Conservation (phyloP, 2,797 vertebrate species). For the Pseudocheirus occidentalis region DNA sequence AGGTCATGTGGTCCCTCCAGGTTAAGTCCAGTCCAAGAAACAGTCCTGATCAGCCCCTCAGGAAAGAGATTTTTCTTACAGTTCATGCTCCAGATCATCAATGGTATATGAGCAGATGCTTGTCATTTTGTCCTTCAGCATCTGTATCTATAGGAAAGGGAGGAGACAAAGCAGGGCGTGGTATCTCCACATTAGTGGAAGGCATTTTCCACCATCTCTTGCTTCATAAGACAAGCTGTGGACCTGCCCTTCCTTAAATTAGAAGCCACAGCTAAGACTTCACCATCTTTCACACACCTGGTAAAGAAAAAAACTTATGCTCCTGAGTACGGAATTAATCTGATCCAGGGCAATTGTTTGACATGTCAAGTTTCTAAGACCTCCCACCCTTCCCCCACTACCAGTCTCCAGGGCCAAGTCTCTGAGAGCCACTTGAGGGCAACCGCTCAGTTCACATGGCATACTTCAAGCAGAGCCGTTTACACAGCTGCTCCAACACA, state of each 20-base stretch:
- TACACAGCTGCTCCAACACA: constrained; percentile 13
- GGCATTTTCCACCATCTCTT: constrained; percentile 31
- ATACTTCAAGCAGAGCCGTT: background rate
- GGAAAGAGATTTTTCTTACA: background rate
- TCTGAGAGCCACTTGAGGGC: constrained; percentile 14
- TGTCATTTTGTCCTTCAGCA: constrained; percentile 56
- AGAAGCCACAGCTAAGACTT: background rate
- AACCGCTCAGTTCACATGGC: background rate
- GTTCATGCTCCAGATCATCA: background rate
- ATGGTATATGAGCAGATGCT: constrained; percentile 39
- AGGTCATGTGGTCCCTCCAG: constrained; percentile 6
- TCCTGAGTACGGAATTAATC: constrained; percentile 48
- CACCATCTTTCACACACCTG: constrained; percentile 27
- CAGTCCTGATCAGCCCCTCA: background rate
- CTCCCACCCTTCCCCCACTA: background rate
- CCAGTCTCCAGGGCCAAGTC: background rate
- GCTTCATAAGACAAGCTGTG: background rate
- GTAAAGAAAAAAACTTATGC: constrained; percentile 21
- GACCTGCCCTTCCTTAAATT: constrained; percentile 43
- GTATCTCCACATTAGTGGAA: constrained; percentile 26
- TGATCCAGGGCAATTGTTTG: background rate
- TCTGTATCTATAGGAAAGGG: constrained; percentile 49
- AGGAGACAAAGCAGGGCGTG: constrained; percentile 46
- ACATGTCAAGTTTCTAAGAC: constrained; percentile 17
- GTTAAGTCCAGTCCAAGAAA: background rate